These are phyloP conservation scores for Caenorhabditis afra DNA, from an alignment of 2,888 invertebrate species.

Conservation along the genomic window DNA sequence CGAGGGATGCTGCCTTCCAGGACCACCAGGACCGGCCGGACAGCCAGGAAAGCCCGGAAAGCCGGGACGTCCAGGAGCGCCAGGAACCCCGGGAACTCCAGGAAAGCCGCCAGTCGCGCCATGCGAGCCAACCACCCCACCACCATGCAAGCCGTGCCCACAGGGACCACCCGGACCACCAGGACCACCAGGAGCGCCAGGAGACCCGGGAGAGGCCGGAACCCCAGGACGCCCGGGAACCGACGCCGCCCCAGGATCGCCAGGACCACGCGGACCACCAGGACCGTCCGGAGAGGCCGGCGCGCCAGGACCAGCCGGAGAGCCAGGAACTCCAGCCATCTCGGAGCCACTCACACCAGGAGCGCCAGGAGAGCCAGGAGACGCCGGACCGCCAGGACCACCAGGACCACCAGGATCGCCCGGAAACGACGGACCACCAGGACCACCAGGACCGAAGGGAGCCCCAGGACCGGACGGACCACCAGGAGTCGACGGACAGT, in stretches of 20 bases:
- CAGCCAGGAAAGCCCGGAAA: slow-evolving; percentile 77
- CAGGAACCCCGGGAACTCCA: slow-evolving; percentile 72
- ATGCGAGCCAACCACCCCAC: slow-evolving; percentile 79
- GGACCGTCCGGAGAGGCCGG: slow-evolving; percentile 75
- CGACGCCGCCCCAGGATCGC: slow-evolving; percentile 72
- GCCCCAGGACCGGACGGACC: slow-evolving; percentile 73
- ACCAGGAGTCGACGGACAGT: slow-evolving; percentile 71
- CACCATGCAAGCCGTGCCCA: slow-evolving; percentile 78
- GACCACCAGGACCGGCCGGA: slow-evolving; percentile 78
- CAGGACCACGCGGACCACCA: slow-evolving; percentile 72
- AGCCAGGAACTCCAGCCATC: slow-evolving; percentile 74
- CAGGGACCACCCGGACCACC: slow-evolving; percentile 73
- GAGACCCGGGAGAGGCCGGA: slow-evolving; percentile 75
- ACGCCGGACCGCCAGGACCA: slow-evolving; percentile 71
- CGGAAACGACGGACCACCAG: slow-evolving; percentile 77
- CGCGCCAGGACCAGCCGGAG: slow-evolving; percentile 73
- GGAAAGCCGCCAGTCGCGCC: slow-evolving; percentile 78
- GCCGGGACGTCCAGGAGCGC: slow-evolving; percentile 73
- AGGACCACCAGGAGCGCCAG: slow-evolving; percentile 71
- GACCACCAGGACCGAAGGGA: slow-evolving; percentile 74
- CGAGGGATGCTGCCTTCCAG: slow-evolving; percentile 75
- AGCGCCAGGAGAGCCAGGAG: slow-evolving; percentile 74
- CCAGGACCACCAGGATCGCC: slow-evolving; percentile 73
- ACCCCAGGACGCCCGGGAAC: slow-evolving; percentile 73
- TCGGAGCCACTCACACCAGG: slow-evolving; percentile 72